phyloP scores from a whole-genome alignment of 2,113 vertebrate species.

The Polypterus bichir region DNA sequence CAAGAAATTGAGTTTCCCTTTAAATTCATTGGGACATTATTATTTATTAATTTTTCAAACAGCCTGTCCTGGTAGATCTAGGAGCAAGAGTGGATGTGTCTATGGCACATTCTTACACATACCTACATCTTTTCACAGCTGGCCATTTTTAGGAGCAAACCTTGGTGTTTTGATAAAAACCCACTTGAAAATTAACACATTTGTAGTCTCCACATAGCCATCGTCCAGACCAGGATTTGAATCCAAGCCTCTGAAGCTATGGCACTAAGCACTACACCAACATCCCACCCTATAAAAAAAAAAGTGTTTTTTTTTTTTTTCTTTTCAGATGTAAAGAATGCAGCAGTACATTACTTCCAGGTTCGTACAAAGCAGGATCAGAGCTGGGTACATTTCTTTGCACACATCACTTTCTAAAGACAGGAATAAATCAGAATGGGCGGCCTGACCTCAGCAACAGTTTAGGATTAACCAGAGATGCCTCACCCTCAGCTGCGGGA shows the following conservation, averaged over 20 bases:
- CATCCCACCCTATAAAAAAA: background rate
- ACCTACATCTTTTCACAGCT: too few relatives aligned
- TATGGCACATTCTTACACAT: too few relatives aligned
- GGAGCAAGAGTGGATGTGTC: too few relatives aligned
- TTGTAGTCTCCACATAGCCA: too few relatives aligned
- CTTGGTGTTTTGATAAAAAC: too few relatives aligned
- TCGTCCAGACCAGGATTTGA: too few relatives aligned
- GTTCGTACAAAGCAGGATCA: constrained; percentile 64
- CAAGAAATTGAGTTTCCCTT: too few relatives aligned
- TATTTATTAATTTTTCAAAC: too few relatives aligned
- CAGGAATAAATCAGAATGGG: constrained; percentile 34
- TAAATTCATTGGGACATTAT: too few relatives aligned
- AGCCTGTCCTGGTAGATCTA: too few relatives aligned
- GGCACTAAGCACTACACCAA: background rate
- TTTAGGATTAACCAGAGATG: constrained; percentile 2
- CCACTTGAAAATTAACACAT: too few relatives aligned
- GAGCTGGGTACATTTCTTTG: constrained; percentile 73
- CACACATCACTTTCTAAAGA: constrained; percentile 54
- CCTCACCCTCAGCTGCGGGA: constrained; percentile 11
- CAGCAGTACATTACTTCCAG: constrained; percentile 76
- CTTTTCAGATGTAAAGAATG: constrained; percentile 76
- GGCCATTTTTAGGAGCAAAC: too few relatives aligned
- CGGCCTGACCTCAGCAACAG: constrained; percentile 33
- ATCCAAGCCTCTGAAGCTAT: background rate
- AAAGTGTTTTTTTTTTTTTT: constrained; percentile 5